Base-by-base conservation (phyloP, 2,113 vertebrate species). In the Plecotus auritus region DNA sequence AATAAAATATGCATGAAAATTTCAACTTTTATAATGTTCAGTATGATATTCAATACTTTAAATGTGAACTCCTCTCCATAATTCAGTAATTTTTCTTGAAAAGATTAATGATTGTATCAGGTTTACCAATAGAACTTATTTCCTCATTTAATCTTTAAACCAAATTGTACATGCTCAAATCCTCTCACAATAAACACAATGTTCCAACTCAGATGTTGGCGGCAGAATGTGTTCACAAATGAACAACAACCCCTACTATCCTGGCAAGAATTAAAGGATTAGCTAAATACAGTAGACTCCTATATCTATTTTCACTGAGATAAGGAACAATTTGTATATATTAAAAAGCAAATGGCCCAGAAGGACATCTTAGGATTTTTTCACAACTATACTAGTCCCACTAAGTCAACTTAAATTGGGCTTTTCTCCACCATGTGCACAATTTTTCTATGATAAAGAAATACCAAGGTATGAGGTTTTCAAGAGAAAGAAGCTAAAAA, bases 141-240 rank as follows among this genome's bases (percentile, higher is more conserved):
- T 37, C 42, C n/a, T 87, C 80, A 93, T 89, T 97, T 95, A 91
- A 89, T 96, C 88, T 96, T 96, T 56, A 96, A 95, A 91, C 87
- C 87, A 96, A 96, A 95, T 23, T 85, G 91, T 88, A 96, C 95
- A 94, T 85, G 90, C 30, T 95, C 84, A 95, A 90, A 95, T 91
- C 76, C 66, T 92, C 86, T 97, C 89, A 96, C 80, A 96, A 95
- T 94, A 97, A 96, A 96, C 96, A 95, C 90, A 88, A 96, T 93
- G 86, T 97, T 97, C 96, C 66, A 95, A 85, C 81, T 91, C 78
- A 95, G 86, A 86, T 95, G 83, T 32, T 97, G 95, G 95, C 13
- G 12, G 95, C 92, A 97, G 91, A 97, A 92, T 86, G 73, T 97
- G 95, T 96, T 97, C 96, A 97, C 70, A 94, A 93, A 72, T 89